A percentile compares a stretch with the other conserved stretches of the same genome.
Conservation (phyloP, 1,140 invertebrate species). For the Temnothorax longispinosus region DNA sequence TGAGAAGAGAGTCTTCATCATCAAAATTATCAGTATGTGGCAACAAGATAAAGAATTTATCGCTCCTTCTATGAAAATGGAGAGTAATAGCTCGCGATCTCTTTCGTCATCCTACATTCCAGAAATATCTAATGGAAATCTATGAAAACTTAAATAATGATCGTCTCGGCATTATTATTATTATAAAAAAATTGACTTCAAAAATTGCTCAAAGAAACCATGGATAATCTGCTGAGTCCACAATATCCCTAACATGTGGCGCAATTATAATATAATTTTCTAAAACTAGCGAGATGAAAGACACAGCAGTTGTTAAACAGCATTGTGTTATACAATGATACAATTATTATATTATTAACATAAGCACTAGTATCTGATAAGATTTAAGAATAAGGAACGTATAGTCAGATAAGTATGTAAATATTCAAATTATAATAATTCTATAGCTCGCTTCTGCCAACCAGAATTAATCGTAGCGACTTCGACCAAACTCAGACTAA, state of each 20-base stretch:
- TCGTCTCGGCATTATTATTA: neutral
- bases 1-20: neutral
- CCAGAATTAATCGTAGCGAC: neutral
- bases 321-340: neutral
- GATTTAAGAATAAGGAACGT: neutral
- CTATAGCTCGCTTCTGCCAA: neutral
- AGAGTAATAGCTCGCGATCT: neutral
- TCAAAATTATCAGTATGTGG: neutral
- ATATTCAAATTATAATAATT: constrained; percentile 5
- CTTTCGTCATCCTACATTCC: neutral
- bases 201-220: neutral
- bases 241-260: neutral
- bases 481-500: neutral
- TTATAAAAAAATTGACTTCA: neutral
- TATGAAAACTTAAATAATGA: neutral
- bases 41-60: neutral
- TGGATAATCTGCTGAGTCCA: neutral
- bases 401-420: neutral
- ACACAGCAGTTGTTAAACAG: neutral
- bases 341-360: neutral
- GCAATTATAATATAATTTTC: neutral
- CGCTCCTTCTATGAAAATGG: neutral
- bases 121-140: neutral
- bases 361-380: neutral
- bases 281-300: neutral